These are phyloP conservation scores for Eumaeus atala DNA, from an alignment of 1,140 invertebrate genomes.

Conservation along the genomic window DNA sequence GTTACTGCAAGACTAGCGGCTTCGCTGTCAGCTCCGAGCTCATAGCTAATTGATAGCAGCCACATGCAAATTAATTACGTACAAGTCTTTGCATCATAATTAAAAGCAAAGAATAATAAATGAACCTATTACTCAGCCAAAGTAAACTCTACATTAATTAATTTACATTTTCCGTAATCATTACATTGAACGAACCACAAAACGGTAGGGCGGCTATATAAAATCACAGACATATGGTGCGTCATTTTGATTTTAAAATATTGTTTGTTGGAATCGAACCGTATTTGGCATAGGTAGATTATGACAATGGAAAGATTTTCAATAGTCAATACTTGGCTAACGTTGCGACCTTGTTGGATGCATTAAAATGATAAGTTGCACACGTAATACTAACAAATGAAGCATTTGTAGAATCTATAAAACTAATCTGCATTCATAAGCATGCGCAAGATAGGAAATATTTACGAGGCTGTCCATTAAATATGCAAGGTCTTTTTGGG, in stretches of 20 bases:
- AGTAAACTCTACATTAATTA: constrained; percentile 26
- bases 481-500: no score
- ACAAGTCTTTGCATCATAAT: constrained; percentile 35
- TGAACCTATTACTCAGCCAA: constrained; percentile 28
- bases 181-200: neutral
- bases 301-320: constrained; percentile 1
- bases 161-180: constrained; percentile 23
- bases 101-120: constrained; percentile 35
- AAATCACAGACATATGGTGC: neutral
- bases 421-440: no score
- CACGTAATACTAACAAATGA: no score
- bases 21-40: constrained; percentile 23
- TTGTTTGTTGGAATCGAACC: neutral
- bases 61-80: constrained; percentile 43
- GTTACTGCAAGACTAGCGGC: constrained; percentile 14
- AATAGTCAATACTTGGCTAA: neutral
- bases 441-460: no score
- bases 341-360: no score
- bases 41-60: constrained; percentile 31
- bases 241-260: neutral
- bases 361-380: no score
- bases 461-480: no score
- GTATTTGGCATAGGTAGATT: neutral
- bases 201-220: neutral
- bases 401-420: no score